These are phyloP conservation scores for Pomatorhinus ruficollis DNA, from an alignment of 2,113 vertebrate species.

Conservation along the genomic window DNA sequence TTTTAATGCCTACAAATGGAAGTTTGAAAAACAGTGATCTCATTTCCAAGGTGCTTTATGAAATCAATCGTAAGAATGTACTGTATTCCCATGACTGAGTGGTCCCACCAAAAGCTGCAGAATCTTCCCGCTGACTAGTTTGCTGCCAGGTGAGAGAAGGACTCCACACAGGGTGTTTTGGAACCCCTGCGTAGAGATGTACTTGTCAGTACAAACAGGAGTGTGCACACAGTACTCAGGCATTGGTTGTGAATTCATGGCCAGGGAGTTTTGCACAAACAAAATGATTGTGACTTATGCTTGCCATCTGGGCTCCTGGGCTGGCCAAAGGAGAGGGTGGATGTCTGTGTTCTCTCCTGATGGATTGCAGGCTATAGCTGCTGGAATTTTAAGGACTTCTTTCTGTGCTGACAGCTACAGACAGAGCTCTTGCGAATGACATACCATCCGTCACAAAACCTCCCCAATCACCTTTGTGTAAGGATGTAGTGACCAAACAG, in stretches of 20 bases:
- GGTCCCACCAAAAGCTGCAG: neutral
- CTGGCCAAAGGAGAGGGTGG: slow-evolving; percentile 46
- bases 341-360: slow-evolving; percentile 55
- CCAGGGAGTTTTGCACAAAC: slow-evolving; percentile 54
- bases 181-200: neutral
- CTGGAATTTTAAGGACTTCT: slow-evolving; percentile 60
- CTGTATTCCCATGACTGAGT: neutral
- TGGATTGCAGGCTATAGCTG: slow-evolving; percentile 54
- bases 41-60: neutral
- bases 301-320: slow-evolving; percentile 33
- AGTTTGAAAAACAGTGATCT: neutral
- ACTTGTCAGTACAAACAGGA: neutral
- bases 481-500: neutral
- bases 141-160: neutral
- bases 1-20: neutral
- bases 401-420: slow-evolving; percentile 39
- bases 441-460: slow-evolving; percentile 16
- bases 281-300: slow-evolving; percentile 60
- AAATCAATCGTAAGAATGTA: neutral
- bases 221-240: neutral
- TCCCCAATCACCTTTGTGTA: neutral
- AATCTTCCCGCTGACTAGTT: neutral
- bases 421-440: slow-evolving; percentile 12
- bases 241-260: neutral
- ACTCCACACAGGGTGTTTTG: neutral